Evolutionary conservation across 2,797 vertebrate genomes (phyloP).

Genomic region (Sebastes diaconus): DNA sequence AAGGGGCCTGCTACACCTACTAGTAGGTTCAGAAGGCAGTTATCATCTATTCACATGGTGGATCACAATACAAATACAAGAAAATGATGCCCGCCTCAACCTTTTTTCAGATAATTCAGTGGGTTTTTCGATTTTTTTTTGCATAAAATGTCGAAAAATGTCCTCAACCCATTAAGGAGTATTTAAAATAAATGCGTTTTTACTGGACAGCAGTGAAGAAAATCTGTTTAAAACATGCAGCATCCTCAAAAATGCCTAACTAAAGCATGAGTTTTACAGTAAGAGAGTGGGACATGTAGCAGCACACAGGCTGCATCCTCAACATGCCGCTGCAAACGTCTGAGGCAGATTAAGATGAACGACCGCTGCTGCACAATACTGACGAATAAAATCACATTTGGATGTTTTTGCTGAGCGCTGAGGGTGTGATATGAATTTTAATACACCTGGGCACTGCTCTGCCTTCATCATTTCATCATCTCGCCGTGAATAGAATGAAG

Average conservation of each 20-base stretch:
- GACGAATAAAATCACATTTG: constrained; percentile 21
- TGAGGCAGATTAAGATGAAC: constrained; percentile 3
- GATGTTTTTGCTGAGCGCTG: constrained; percentile 33
- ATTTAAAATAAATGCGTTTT: background rate
- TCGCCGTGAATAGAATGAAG: too few species aligned
- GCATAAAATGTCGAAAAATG: background rate
- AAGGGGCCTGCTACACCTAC: too few species aligned
- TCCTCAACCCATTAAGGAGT: background rate
- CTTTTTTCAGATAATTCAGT: too few species aligned
- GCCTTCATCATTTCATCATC: background rate
- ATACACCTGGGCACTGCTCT: background rate
- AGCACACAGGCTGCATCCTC: background rate
- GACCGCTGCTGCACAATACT: background rate
- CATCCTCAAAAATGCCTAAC: too few species aligned
- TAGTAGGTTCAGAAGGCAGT: too few species aligned
- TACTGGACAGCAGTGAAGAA: background rate
- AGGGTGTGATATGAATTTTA: background rate
- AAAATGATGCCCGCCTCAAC: too few species aligned
- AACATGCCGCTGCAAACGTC: background rate
- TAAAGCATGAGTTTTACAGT: background rate
- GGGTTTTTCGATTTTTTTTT: background rate
- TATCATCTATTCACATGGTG: too few species aligned
- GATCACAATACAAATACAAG: too few species aligned
- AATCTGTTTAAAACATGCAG: background rate
- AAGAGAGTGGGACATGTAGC: background rate